Base-by-base conservation (phyloP, 1,140 invertebrate species). In the Campoletis sonorensis region DNA sequence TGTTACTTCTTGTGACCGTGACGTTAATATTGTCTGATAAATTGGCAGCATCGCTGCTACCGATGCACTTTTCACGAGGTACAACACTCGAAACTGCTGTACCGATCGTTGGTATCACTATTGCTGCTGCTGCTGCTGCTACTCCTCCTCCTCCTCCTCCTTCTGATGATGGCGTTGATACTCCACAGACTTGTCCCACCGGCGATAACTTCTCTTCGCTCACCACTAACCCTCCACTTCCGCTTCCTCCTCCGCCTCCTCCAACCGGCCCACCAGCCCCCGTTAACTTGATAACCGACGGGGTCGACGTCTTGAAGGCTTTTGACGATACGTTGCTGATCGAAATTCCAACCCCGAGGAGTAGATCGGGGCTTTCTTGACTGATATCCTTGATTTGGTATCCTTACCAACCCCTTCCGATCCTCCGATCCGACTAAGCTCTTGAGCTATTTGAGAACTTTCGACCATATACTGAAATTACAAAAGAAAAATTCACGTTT, bases 281-380 rank as follows among this genome's bases (percentile, higher is more conserved):
- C 84, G 89, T 88, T 89, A 89, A 89, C 88, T 91, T 90, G 79
- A 89, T 91, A 83, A 90, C 90, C 85, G 90, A 90, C 54, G 89
- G 88, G 82, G 86, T 91, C 90, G 90, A 91, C 91, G 91, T 92
- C 87, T 92, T 92, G 90, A 84, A 89, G 87, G 90, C 86, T 86
- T 88, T 90, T 73, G 72, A 75, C 79, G 71, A 68, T 84, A 84
- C 88, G 84, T 79, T 82, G 84, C 85, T 67, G 18, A 61, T 80
- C 13, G 13, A 51, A 81, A 37, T 58, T 10, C n/a, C 68, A 45
- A 81, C 58, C 51, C 71, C 79, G 30, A 37, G 79, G 30, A 37
- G 79, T n/a, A 18, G 26, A 30, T 75, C 54, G 61, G 67, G 84
- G 64, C 73, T 64, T 68, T 67, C 51, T 78, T 54, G 45, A 85